phyloP scores from a whole-genome alignment of 37 sponge, comb jelly and placozoan species.

The Geodia barretti region DNA sequence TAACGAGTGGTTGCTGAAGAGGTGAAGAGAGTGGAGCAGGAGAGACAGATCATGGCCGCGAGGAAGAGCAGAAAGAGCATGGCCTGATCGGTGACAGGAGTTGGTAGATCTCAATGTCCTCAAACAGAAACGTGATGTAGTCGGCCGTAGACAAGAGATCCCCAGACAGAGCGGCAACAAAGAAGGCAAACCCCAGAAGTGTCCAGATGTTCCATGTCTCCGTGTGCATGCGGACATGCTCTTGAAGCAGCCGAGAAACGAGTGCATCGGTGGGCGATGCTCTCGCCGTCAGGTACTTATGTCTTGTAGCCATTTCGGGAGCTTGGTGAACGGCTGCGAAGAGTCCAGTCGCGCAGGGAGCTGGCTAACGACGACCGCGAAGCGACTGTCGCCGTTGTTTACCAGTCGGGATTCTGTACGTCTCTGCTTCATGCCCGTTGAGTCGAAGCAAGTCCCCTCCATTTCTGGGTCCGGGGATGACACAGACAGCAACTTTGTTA shows the following conservation, averaged over 20 bases:
- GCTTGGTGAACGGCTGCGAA: constrained; percentile 63
- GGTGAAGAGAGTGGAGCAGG: constrained; percentile 87
- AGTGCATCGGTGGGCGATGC: constrained; percentile 85
- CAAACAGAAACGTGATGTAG: constrained; percentile 61
- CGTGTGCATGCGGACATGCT: constrained; percentile 88
- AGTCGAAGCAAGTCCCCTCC: too few relatives aligned
- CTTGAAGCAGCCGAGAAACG: constrained; percentile 79
- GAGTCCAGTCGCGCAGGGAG: constrained; percentile 80
- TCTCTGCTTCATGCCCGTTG: too few relatives aligned
- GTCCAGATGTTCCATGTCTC: constrained; percentile 99
- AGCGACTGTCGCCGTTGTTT: too few relatives aligned
- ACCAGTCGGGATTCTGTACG: too few relatives aligned
- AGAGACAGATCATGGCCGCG: constrained; percentile 83
- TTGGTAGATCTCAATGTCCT: constrained; percentile 41
- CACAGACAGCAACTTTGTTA: too few relatives aligned
- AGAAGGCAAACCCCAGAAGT: constrained; percentile 79
- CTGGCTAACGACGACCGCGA: too few relatives aligned
- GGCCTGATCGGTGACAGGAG: constrained; percentile 84
- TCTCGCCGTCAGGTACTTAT: constrained; percentile 74
- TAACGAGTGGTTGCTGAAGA: constrained; percentile 81
- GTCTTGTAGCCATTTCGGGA: constrained; percentile 93
- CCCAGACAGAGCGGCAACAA: constrained; percentile 55
- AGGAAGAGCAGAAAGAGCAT: constrained; percentile 76
- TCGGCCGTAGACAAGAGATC: constrained; percentile 56
- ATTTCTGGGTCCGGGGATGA: too few relatives aligned